These are phyloP conservation scores for Neotoxoptera formosana DNA, from an alignment of 1,140 invertebrate genomes.

Conservation along the genomic window DNA sequence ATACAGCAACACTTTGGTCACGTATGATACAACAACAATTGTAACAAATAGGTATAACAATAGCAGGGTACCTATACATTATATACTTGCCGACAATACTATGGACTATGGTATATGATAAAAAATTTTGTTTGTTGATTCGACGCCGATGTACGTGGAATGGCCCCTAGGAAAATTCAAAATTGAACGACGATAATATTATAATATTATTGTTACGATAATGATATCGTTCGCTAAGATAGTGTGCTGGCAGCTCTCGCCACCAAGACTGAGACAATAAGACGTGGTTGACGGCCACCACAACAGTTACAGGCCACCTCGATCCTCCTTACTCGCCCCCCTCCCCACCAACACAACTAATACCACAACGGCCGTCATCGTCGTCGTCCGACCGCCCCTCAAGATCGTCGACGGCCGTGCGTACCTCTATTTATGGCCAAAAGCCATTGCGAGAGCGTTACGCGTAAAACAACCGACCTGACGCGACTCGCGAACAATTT, in stretches of 20 bases:
- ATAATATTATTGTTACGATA: not conserved
- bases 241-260: not conserved
- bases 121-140: not conserved
- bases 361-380: not conserved
- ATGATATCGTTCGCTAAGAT: not conserved
- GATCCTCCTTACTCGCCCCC: not conserved
- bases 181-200: not conserved
- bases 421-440: constrained; percentile 40
- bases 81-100: not conserved
- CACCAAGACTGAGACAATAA: not conserved
- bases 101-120: not conserved
- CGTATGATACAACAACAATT: not conserved
- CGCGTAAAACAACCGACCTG: not conserved
- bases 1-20: not conserved
- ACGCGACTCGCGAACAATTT: not conserved
- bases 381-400: not conserved
- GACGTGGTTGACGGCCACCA: not conserved
- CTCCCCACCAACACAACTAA: not conserved
- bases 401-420: not conserved
- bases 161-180: constrained; percentile 7
- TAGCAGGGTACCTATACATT: not conserved
- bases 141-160: not conserved
- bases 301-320: not conserved
- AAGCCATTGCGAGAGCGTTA: not conserved
- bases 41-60: not conserved